Conservation (phyloP, 2,113 vertebrate species). For the Stictonetta naevosa region DNA sequence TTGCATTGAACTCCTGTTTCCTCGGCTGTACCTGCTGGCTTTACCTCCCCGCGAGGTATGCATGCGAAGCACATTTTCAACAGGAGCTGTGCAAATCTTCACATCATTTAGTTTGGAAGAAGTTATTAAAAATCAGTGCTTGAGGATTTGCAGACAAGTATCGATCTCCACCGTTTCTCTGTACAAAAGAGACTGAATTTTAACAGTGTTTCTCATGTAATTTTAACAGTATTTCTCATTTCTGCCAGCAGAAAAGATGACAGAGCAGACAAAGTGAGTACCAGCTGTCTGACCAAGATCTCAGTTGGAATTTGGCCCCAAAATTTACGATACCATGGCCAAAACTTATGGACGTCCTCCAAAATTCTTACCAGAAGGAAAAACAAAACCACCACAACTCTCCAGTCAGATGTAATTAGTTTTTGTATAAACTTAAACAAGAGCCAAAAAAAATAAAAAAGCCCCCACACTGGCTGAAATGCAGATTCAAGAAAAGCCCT, state of each 20-base stretch:
- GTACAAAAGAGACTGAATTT: not conserved
- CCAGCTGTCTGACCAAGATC: not conserved
- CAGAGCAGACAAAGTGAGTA: rapidly evolving
- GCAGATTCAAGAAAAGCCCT: constrained; percentile 41
- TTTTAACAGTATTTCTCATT: not conserved
- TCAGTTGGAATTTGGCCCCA: not conserved
- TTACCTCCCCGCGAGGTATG: rapidly evolving
- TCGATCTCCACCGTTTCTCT: not conserved
- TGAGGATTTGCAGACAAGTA: not conserved
- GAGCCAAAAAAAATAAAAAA: constrained; percentile 52
- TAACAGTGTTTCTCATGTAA: not conserved
- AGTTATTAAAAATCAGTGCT: not conserved
- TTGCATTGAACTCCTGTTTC: not conserved
- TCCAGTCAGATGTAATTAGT: not conserved
- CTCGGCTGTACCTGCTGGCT: not conserved
- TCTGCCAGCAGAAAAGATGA: not conserved
- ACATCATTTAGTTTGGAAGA: not conserved
- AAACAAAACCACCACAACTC: not conserved
- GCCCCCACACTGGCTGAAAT: constrained; percentile 32
- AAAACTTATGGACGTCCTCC: not conserved
- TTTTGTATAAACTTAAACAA: constrained; percentile 26
- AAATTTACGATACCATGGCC: not conserved
- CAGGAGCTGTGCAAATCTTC: not conserved
- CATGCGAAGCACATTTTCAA: rapidly evolving
- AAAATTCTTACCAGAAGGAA: not conserved